Base-by-base conservation (phyloP, 2,888 invertebrate genomes). In the Oxytorus armatus region DNA sequence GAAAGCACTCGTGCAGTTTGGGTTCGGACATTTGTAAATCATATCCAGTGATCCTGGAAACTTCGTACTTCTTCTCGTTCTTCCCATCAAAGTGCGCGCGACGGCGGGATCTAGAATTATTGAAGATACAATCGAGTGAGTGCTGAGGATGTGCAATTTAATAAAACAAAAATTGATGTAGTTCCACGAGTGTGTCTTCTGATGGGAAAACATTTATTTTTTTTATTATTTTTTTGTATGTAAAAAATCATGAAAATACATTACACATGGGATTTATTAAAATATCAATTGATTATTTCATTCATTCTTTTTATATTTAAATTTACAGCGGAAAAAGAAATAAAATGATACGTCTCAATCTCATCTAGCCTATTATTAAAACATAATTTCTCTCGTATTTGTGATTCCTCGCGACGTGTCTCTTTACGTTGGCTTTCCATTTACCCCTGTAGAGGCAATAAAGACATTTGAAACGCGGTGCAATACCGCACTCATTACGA, bases 391-490 rank as follows among this genome's bases (percentile, higher is more conserved):
- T 77, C 53, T 75, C 65, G 23, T 82, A 70, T 63, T 86, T 84
- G 36, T 87, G 87, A 5, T 84, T 75, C 3, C 80, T 76, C 18
- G 72, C 72, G 10, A 88, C 82, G 61, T 88, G 87, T 11, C 84
- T 82, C 53, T 78, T 69, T 65, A 89, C 79, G 63, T 89, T 87
- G 2, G 84, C 85, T 66, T 87, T 87, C 85, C 86, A 86, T 57
- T 89, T 90, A 1, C 87, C 87, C 0, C 87, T 82, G 33, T 89
- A 88, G 5, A 79, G 73, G 74, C 91, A 91, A 47, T 87, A 86
- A 2, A 88, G 87, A 65, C 88, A 88, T 47, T 87, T 84, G 81
- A 85, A 87, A 11, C 84, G 83, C n/a, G 87, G 86, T 42, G 79
- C 81, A 42, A 82, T 72, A 2, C 89, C 88, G 76, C 89, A 88